Base-by-base conservation (phyloP, 2,888 invertebrate genomes). In the Diadegma fenestrale region DNA sequence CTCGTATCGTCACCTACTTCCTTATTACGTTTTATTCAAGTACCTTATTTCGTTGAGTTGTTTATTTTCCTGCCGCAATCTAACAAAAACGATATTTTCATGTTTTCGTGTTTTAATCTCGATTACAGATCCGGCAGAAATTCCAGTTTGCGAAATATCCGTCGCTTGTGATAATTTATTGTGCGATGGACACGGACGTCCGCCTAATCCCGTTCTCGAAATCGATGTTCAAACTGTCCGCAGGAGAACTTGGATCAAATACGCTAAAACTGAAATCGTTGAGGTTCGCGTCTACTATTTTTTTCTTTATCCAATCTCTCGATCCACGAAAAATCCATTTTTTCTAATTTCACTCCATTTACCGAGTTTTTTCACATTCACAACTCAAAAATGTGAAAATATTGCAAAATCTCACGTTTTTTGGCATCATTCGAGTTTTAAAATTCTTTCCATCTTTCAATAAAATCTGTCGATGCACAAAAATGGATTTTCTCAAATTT, bases 131-230 rank as follows among this genome's bases (percentile, higher is more conserved):
- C 96, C 97, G 88, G 96, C 96, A 84, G 98, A 98, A 94, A 96
- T 98, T 89, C 98, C 98, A 51, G 94, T 98, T 61, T 97, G 98
- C 92, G 98, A 98, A 94, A 95, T 98, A 89, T 98, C 97, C 75
- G 94, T 98, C 90, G 97, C 97, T 43, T 99, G 99, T 95, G 98
- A 98, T 95, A 98, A 98, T 94, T 95, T 99, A 81, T 95, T 98
- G 33, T 97, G 97, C 94, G 98, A 98, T 94, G 96, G 96, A 6
- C 96, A 97, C 92, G 98, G 98, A 0, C 95, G 96, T 73, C 96
- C 97, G 0, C 99, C 99, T 0, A 98, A 97, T 92, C 97, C 98
- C 0, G 96, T 97, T n/a, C 95, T 98, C 26, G 97, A 97, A 92
- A 95, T 97, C 82, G 95, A 95, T 88, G 95, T 95, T 89, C 94